Evolutionary conservation across 2,797 vertebrate genomes (phyloP).

Genomic region (Leptoclinus maculatus): DNA sequence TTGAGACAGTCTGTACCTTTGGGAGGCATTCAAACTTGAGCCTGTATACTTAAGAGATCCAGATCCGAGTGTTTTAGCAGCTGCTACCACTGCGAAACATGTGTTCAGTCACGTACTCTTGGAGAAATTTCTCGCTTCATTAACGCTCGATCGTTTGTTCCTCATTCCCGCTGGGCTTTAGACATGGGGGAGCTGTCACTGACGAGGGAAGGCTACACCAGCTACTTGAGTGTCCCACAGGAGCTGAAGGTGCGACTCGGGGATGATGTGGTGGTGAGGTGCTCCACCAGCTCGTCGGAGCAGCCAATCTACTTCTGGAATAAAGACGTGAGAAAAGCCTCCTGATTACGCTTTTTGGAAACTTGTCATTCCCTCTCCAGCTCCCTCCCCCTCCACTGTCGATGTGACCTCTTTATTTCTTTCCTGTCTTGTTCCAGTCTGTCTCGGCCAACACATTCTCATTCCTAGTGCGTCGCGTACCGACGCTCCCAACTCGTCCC

Average conservation of each 20-base stretch:
- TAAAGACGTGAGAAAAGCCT: conserved; percentile 78
- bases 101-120: conserved; percentile 27
- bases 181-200: conserved; percentile 77
- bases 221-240: conserved; percentile 63
- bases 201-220: conserved; percentile 61
- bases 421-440: conserved; percentile 18
- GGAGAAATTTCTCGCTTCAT: conserved; percentile 34
- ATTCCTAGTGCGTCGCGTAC: neutral
- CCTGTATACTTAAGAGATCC: conserved; percentile 45
- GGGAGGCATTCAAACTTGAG: conserved; percentile 55
- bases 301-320: conserved; percentile 79
- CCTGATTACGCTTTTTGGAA: conserved; percentile 41
- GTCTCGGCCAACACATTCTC: neutral
- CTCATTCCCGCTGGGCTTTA: conserved; percentile 41
- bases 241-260: conserved; percentile 76
- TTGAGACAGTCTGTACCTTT: conserved; percentile 37
- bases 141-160: conserved; percentile 35
- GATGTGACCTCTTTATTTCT: conserved; percentile 46
- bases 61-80: conserved; percentile 52
- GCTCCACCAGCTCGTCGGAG: conserved; percentile 78
- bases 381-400: conserved; percentile 1
- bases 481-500: neutral
- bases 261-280: conserved; percentile 79
- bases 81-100: conserved; percentile 26
- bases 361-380: conserved; percentile 34